A percentile compares a stretch with the other conserved stretches of the same genome.
Evolutionary conservation across 2,797 vertebrate genomes (phyloP).

Genomic region (Gymnopithys bicolor): DNA sequence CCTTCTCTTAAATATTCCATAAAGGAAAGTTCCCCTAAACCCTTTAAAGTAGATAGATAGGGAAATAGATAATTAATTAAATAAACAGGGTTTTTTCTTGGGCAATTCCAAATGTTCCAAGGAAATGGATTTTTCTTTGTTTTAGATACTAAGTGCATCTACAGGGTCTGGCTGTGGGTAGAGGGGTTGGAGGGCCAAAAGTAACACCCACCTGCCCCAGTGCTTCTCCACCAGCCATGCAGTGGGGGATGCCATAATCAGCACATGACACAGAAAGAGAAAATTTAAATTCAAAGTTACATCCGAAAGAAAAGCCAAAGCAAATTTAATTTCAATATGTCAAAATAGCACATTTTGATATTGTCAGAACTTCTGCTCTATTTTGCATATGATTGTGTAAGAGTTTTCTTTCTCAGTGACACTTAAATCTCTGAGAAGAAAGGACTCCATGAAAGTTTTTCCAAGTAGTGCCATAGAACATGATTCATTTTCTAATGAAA

Average conservation of each 20-base stretch:
- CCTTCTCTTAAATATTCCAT: not conserved
- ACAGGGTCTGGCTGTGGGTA: not conserved
- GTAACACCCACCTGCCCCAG: not conserved
- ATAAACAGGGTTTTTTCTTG: not conserved
- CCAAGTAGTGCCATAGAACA: not conserved
- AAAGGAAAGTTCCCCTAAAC: not conserved
- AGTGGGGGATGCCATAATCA: accelerated
- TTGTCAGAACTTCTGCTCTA: not conserved
- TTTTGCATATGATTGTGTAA: not conserved
- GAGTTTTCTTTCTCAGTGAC: not conserved
- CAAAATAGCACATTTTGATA: not conserved
- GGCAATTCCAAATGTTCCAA: not conserved
- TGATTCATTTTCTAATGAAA: not conserved
- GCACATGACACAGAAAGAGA: not conserved
- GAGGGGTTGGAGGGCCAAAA: not conserved
- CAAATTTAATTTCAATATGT: not conserved
- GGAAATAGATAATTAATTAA: not conserved
- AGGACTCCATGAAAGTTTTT: not conserved
- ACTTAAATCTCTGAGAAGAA: not conserved
- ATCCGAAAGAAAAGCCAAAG: not conserved
- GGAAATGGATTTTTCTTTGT: not conserved
- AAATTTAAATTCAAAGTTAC: not conserved
- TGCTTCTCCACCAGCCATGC: not conserved
- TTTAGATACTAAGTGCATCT: not conserved
- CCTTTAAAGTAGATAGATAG: not conserved